Percentiles rank a stretch among this genome's conserved stretches.
phyloP scores from a whole-genome alignment of 2,113 vertebrate genomes.

The Burhinus bistriatus region DNA sequence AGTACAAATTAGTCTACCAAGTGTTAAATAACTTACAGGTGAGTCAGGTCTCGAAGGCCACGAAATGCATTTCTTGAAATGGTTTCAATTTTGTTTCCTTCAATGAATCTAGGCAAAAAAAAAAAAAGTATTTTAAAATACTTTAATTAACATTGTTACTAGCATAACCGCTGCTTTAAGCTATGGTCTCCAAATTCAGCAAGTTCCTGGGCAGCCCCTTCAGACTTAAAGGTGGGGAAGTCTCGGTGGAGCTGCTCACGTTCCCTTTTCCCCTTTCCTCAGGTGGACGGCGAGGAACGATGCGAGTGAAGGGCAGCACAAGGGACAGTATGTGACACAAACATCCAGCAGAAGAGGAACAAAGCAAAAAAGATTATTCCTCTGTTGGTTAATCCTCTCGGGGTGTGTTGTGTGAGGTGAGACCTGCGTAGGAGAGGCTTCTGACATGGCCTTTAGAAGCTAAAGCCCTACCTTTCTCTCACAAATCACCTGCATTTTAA shows the following conservation, averaged over 20 bases:
- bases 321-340: neutral
- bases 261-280: neutral
- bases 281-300: neutral
- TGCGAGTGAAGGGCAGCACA: neutral
- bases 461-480: neutral
- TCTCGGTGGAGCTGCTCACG: neutral
- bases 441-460: neutral
- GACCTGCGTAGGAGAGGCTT: neutral
- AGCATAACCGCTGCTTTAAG: neutral
- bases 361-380: neutral
- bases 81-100: slow-evolving; percentile 94
- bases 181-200: neutral
- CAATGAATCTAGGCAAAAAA: slow-evolving; percentile 85
- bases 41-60: slow-evolving; percentile 93
- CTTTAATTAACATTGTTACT: neutral
- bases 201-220: neutral
- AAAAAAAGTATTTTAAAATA: neutral
- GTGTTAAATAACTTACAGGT: slow-evolving; percentile 85
- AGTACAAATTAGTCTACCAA: neutral
- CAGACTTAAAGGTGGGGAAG: neutral
- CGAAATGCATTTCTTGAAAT: slow-evolving; percentile 91
- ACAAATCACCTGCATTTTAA: neutral
- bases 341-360: neutral
- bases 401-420: neutral
- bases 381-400: neutral